phyloP scores from a whole-genome alignment of 2,797 vertebrate genomes.

The Siniperca scherzeri region DNA sequence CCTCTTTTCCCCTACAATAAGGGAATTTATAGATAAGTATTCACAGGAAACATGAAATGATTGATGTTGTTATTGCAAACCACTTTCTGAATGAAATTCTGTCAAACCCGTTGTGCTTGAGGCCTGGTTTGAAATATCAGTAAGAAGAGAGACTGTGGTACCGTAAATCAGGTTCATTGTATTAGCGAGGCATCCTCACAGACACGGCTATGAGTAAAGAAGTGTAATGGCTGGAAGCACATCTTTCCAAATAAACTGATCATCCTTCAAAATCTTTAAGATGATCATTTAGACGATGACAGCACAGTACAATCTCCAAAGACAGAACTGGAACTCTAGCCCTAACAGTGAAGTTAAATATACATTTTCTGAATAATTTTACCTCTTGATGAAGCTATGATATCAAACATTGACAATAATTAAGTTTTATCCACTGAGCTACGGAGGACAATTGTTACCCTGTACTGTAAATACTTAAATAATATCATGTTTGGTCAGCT shows the following conservation, averaged over 20 bases:
- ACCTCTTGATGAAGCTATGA: neutral
- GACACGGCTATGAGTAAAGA: neutral
- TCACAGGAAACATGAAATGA: neutral
- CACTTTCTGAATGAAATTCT: neutral
- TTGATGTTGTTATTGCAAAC: neutral
- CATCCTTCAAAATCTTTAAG: neutral
- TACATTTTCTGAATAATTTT: neutral
- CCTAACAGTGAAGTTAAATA: neutral
- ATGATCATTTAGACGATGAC: neutral
- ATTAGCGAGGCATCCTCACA: neutral
- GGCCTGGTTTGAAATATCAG: constrained; percentile 1
- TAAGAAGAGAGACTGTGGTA: neutral
- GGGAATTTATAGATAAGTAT: neutral
- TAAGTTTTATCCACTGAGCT: neutral
- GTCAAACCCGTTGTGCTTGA: neutral
- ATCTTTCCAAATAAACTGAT: neutral
- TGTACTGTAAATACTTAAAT: neutral
- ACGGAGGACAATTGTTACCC: neutral
- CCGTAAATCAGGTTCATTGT: neutral
- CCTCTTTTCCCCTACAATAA: neutral
- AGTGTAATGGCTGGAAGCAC: neutral
- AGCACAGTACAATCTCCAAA: neutral
- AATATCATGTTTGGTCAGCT: neutral
- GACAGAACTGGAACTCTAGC: neutral
- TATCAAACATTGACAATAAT: neutral